A percentile compares a stretch with the other conserved stretches of the same genome.
Conservation (phyloP, 1,140 invertebrate species). For the Sarcophaga bullata region DNA sequence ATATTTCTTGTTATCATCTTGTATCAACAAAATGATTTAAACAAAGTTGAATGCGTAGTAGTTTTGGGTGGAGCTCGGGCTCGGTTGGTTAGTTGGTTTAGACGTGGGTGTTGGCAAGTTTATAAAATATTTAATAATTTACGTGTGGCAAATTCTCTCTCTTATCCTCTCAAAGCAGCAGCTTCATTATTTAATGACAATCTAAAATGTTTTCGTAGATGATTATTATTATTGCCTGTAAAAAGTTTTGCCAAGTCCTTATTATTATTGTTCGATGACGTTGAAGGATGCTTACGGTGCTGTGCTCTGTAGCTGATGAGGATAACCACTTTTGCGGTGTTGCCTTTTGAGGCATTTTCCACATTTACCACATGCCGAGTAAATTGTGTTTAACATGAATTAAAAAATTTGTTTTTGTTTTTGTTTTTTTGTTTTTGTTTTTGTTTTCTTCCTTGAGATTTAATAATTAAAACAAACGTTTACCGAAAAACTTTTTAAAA, state of each 20-base stretch:
- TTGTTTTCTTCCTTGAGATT: not conserved
- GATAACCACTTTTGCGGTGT: constrained; percentile 1
- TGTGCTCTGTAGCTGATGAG: not conserved
- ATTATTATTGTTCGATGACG: not conserved
- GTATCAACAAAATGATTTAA: not conserved
- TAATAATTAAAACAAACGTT: constrained; percentile 6
- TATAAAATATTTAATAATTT: constrained; percentile 25
- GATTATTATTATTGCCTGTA: not conserved
- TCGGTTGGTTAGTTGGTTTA: not conserved
- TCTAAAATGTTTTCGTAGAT: constrained; percentile 1
- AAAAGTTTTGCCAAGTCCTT: not conserved
- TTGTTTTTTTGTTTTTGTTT: no score
- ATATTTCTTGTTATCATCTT: not conserved
- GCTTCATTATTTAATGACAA: constrained; percentile 7
- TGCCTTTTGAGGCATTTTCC: not conserved
- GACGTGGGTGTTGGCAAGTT: not conserved
- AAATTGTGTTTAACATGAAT: not conserved
- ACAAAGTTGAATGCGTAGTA: not conserved
- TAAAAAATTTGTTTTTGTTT: not conserved
- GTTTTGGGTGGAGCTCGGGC: not conserved
- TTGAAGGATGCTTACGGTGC: not conserved
- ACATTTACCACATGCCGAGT: not conserved
- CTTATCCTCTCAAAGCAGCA: not conserved
- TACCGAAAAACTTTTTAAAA: not conserved
- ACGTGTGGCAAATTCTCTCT: not conserved